A percentile compares a stretch with the other conserved stretches of the same genome.
Evolutionary conservation across 64 coral and sea anemone genomes (phyloP).

Genomic region (Actinia tenebrosa): DNA sequence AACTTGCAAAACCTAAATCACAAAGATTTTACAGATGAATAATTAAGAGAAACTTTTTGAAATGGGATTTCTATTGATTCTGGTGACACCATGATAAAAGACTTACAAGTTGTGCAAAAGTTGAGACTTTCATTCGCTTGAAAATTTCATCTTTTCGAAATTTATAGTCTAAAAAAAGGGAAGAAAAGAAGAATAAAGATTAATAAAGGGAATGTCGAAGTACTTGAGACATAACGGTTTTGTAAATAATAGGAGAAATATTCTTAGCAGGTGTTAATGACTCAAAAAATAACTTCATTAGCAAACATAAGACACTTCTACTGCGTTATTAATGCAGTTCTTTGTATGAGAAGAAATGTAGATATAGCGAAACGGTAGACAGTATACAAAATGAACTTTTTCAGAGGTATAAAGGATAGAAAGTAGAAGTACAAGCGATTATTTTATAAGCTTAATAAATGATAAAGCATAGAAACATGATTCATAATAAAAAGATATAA

Average conservation of each 20-base stretch:
- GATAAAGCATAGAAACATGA: too few relatives aligned
- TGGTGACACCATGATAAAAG: not conserved
- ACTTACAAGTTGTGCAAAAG: conserved; percentile 92
- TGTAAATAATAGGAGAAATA: not conserved
- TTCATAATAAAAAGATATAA: too few relatives aligned
- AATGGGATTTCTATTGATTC: not conserved
- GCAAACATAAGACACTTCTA: too few relatives aligned
- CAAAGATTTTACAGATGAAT: not conserved
- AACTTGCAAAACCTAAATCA: conserved; percentile 79
- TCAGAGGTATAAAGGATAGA: too few relatives aligned
- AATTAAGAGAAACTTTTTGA: not conserved
- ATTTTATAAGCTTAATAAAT: too few relatives aligned
- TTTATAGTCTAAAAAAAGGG: conserved; percentile 77
- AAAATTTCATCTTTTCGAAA: conserved; percentile 99
- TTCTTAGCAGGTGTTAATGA: too few relatives aligned
- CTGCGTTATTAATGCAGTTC: too few relatives aligned
- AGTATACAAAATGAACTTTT: too few relatives aligned
- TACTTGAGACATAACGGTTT: not conserved
- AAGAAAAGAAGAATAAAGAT: not conserved
- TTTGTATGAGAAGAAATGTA: too few relatives aligned
- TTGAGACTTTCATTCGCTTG: conserved; percentile 89
- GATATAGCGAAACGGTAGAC: too few relatives aligned
- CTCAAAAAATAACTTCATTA: too few relatives aligned
- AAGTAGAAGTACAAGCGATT: not conserved
- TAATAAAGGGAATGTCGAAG: not conserved